Evolutionary conservation across 2,888 invertebrate genomes (phyloP), one percentile per base, ranked within the genome.

Genomic region (Bimastos eiseni): DNA sequence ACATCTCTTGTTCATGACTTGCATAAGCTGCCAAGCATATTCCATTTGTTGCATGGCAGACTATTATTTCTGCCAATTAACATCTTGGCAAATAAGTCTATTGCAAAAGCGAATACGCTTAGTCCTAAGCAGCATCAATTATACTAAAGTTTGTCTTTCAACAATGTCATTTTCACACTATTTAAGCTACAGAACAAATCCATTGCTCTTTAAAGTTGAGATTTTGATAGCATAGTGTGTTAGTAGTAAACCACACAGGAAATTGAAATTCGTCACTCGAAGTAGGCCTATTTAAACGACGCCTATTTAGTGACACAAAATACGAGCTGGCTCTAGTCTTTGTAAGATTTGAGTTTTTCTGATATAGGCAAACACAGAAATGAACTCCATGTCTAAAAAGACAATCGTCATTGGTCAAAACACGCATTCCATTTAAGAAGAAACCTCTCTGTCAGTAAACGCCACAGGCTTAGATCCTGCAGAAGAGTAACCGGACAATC

Each of bases 121-220:
- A 30, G 17, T 70, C n/a, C 8, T n/a, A n/a, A n/a, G n/a, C 17
- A 70, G 30, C 17, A n/a, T 70, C 4, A 70, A n/a, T n/a, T 30
- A 70, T 70, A n/a, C n/a, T 70, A 49, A 24, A 49, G 4, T 21
- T 21, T 49, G 21, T 49, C n/a, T 70, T 70, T n/a, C 70, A n/a
- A n/a, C n/a, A 70, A n/a, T 70, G n/a, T 70, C n/a, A 70, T 70
- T 70, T 70, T 70, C 70, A 70, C 70, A 70, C 70, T n/a, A n/a
- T 70, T 70, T 70, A 70, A 70, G 70, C 17, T n/a, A n/a, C 70
- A 70, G n/a, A 70, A n/a, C 30, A 17, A 70, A 70, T 55, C 30
- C 24, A 55, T 30, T 30, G 13, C 70, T 70, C 17, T 70, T n/a
- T n/a, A 70, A 70, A 70, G 70, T 70, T 70, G 11, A 70, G 4